Base-by-base conservation (phyloP, 2,888 invertebrate genomes). In the Amphimallon solstitiale region DNA sequence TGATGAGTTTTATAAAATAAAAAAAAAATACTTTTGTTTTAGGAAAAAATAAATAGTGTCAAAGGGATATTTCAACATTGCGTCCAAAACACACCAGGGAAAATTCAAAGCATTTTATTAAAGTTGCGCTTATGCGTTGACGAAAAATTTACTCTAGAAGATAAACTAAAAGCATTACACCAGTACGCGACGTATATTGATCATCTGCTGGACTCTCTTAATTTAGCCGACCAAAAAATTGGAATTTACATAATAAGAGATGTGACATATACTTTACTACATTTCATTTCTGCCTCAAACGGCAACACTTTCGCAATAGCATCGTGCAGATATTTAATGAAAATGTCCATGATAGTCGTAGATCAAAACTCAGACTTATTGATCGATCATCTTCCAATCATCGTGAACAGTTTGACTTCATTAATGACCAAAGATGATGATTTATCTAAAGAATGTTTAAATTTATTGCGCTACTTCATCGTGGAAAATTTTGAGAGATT, bases 181-280 rank as follows among this genome's bases (percentile, higher is more conserved):
- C 84, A 86, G 0, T 90, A 87, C 70, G 76, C 85, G 2, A 84
- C 83, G 1, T 86, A 89, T 68, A 79, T 81, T 17, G 75, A 85
- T 6, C 79, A 84, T 17, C 77, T 84, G 35, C 74, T 85, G 1
- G 23, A 6, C 0, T 72, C 77, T 17, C 68, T 85, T 4, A 67
- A 75, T 1, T 48, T 82, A n/a, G 77, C 80, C 3, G 76, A 82
- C 49, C 73, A 81, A 1, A n/a, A n/a, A n/a, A 82, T 88, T n/a
- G 84, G 85, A 5, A 79, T 82, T 0, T 89, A 86, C 71, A 75
- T 90, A 10, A 82, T 87, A 38, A 84, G 86, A 71, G 89, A 87
- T 71, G 81, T 86, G 4, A 84, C 85, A 60, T 84, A 85, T 68
- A 85, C 84, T 61, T 77, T 89, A 17, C 77, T 86, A 1, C 82